phyloP scores from a whole-genome alignment of 2,888 invertebrate genomes.

The Adelphocoris suturalis region DNA sequence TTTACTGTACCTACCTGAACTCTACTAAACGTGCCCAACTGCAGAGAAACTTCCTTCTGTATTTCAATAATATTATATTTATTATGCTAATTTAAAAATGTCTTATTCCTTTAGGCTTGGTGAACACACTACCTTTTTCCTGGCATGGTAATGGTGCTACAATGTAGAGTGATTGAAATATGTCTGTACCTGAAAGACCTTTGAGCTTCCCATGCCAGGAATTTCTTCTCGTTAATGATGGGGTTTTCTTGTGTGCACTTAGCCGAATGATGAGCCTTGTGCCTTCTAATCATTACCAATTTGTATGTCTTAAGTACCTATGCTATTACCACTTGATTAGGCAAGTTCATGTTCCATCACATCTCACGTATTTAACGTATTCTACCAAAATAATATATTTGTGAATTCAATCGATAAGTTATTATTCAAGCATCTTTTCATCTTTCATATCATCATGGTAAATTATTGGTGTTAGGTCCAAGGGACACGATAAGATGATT shows the following conservation, averaged over 20 bases:
- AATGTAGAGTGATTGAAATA: too few species aligned
- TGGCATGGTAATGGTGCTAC: too few species aligned
- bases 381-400: background rate
- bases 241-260: background rate
- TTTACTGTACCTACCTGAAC: background rate
- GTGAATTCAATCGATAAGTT: background rate
- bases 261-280: constrained; percentile 3
- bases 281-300: constrained; percentile 20
- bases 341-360: background rate
- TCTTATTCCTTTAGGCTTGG: too few species aligned
- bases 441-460: background rate
- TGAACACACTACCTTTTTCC: too few species aligned
- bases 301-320: background rate
- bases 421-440: background rate
- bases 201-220: too few species aligned
- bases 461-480: background rate
- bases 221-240: too few species aligned
- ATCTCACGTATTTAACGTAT: background rate
- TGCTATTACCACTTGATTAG: background rate
- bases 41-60: background rate
- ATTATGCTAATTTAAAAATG: background rate
- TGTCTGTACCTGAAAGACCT: too few species aligned
- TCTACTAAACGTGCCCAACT: background rate
- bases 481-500: too few species aligned
- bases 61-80: background rate